A percentile compares a stretch with the other conserved stretches of the same genome.
phyloP scores from a whole-genome alignment of 2,888 invertebrate species.

The Dryococelus australis region DNA sequence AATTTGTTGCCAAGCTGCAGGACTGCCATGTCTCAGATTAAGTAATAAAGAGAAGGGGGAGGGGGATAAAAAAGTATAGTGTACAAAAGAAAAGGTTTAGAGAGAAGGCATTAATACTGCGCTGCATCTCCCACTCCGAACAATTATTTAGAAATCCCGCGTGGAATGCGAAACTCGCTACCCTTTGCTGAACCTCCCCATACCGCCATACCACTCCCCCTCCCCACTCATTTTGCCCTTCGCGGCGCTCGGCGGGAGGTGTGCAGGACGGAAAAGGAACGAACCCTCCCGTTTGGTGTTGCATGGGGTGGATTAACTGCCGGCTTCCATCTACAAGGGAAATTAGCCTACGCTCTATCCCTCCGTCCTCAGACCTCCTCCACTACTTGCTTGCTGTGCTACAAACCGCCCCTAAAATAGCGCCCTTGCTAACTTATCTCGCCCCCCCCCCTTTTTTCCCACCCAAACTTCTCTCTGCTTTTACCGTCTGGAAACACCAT shows the following conservation, averaged over 20 bases:
- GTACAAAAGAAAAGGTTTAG: constrained; percentile 4
- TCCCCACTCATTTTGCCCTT: not conserved
- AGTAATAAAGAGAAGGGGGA: not conserved
- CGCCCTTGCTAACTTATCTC: not conserved
- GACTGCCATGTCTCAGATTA: not conserved
- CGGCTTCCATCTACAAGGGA: constrained; percentile 6
- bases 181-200: not conserved
- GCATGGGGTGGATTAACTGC: not conserved
- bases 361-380: not conserved
- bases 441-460: not conserved
- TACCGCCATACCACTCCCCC: not conserved
- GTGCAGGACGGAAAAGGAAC: not conserved
- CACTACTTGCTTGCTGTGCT: not conserved
- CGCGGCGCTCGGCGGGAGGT: not conserved
- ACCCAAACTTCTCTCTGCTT: not conserved
- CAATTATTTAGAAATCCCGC: constrained; percentile 5
- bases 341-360: constrained; percentile 16
- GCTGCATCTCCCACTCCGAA: not conserved
- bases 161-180: constrained; percentile 6
- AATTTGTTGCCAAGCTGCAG: not conserved
- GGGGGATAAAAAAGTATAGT: not conserved
- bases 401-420: constrained; percentile 9
- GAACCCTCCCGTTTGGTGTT: constrained; percentile 1
- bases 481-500: not conserved
- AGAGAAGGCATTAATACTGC: constrained; percentile 1